phyloP scores from a whole-genome alignment of 2,888 invertebrate genomes.

The Eurois occulta region DNA sequence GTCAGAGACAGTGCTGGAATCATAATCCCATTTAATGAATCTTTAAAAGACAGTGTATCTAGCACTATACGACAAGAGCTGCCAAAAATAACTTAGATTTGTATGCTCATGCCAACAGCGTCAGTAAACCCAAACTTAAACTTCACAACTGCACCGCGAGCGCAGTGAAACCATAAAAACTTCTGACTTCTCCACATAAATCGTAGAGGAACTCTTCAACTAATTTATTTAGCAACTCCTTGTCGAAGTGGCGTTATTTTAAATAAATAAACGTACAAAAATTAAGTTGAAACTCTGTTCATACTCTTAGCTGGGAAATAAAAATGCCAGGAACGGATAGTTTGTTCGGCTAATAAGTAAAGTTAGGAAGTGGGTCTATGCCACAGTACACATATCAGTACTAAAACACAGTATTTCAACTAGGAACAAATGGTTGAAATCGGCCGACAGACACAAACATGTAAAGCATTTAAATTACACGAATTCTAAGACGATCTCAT shows the following conservation, averaged over 20 bases:
- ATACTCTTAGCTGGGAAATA: conserved; percentile 65
- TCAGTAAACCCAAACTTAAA: conserved; percentile 4
- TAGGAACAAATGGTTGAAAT: background rate
- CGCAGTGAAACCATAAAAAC: conserved; percentile 19
- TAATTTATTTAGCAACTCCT: conserved; percentile 43
- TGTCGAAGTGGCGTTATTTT: conserved; percentile 46
- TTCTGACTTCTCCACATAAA: conserved; percentile 24
- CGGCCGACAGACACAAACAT: background rate
- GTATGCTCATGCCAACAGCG: background rate
- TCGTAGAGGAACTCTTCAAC: conserved; percentile 39
- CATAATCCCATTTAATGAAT: background rate
- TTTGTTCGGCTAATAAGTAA: conserved; percentile 69
- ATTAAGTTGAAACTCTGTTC: conserved; percentile 59
- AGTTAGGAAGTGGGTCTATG: conserved; percentile 67
- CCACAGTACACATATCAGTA: background rate
- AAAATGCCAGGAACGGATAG: conserved; percentile 53
- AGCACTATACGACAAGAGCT: background rate
- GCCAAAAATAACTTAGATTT: background rate
- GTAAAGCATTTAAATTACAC: background rate
- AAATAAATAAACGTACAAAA: conserved; percentile 68
- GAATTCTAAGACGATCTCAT: background rate
- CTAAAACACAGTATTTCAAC: background rate
- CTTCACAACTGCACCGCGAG: conserved; percentile 18
- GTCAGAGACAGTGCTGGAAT: no score
- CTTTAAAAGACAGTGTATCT: background rate